A percentile compares a stretch with the other conserved stretches of the same genome.
These are phyloP conservation scores for Drosophila algonquin DNA, from an alignment of 2,888 invertebrate genomes.

Conservation along the genomic window DNA sequence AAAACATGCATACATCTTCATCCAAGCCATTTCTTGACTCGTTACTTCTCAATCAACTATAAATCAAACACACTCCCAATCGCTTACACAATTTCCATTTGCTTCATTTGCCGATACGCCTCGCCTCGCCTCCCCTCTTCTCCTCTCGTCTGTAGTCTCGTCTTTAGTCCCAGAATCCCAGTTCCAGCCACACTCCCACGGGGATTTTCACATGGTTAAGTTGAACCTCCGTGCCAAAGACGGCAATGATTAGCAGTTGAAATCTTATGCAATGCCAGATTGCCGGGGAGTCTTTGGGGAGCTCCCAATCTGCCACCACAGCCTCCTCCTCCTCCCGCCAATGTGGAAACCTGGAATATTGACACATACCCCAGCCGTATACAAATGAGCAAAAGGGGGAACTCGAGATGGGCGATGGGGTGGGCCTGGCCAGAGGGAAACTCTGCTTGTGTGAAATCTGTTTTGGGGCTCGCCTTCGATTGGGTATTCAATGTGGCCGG, in stretches of 20 bases:
- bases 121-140: too few relatives aligned
- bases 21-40: not conserved
- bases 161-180: not conserved
- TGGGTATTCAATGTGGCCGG: constrained; percentile 17
- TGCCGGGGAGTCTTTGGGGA: constrained; percentile 8
- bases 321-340: not conserved
- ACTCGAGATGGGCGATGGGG: not conserved
- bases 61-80: constrained; percentile 15
- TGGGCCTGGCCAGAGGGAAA: not conserved
- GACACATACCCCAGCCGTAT: constrained; percentile 15
- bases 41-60: constrained; percentile 9
- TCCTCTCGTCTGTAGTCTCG: too few relatives aligned
- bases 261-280: constrained; percentile 18
- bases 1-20: not conserved
- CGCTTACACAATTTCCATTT: not conserved
- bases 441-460: constrained; percentile 7
- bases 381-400: constrained; percentile 6
- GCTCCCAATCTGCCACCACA: not conserved
- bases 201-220: not conserved
- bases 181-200: not conserved
- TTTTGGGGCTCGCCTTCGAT: constrained; percentile 16
- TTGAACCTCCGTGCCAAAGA: not conserved
- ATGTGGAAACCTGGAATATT: constrained; percentile 18
- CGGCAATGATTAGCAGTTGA: constrained; percentile 22
- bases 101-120: not conserved